These are phyloP conservation scores for Drosophila aff. DNA, from an alignment of 1,140 invertebrate species.

Conservation along the genomic window DNA sequence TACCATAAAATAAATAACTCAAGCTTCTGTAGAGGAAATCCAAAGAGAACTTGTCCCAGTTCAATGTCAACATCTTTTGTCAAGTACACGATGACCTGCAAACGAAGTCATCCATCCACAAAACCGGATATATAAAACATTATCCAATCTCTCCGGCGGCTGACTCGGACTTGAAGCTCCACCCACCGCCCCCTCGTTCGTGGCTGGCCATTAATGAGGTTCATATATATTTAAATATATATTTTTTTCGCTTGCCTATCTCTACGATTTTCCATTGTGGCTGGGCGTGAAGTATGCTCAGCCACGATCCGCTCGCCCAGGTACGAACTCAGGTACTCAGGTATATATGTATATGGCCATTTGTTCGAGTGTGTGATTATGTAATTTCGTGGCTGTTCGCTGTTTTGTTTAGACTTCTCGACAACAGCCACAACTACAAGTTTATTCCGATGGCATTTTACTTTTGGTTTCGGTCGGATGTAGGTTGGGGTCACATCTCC, in stretches of 20 bases:
- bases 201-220: slow-evolving; percentile 35
- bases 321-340: background rate
- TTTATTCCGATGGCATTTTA: slow-evolving; percentile 76
- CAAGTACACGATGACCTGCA: slow-evolving; percentile 54
- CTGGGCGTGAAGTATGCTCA: slow-evolving; percentile 60
- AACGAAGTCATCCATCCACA: slow-evolving; percentile 52
- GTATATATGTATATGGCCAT: slow-evolving; percentile 24
- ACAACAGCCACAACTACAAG: slow-evolving; percentile 32
- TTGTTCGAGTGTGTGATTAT: slow-evolving; percentile 57
- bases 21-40: slow-evolving; percentile 24
- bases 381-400: slow-evolving; percentile 55
- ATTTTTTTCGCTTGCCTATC: slow-evolving; percentile 22
- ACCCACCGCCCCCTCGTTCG: slow-evolving; percentile 21
- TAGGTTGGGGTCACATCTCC: slow-evolving; percentile 81
- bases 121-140: slow-evolving; percentile 52
- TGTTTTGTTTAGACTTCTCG: slow-evolving; percentile 57
- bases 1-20: slow-evolving; percentile 8
- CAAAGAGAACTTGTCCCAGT: slow-evolving; percentile 30
- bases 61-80: slow-evolving; percentile 54
- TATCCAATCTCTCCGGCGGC: slow-evolving; percentile 30
- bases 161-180: slow-evolving; percentile 5
- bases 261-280: slow-evolving; percentile 40
- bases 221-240: slow-evolving; percentile 52
- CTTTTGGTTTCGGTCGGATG: slow-evolving; percentile 76
- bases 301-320: slow-evolving; percentile 35